Conservation (phyloP, 2,797 vertebrate genomes). For the Somateria mollissima region DNA sequence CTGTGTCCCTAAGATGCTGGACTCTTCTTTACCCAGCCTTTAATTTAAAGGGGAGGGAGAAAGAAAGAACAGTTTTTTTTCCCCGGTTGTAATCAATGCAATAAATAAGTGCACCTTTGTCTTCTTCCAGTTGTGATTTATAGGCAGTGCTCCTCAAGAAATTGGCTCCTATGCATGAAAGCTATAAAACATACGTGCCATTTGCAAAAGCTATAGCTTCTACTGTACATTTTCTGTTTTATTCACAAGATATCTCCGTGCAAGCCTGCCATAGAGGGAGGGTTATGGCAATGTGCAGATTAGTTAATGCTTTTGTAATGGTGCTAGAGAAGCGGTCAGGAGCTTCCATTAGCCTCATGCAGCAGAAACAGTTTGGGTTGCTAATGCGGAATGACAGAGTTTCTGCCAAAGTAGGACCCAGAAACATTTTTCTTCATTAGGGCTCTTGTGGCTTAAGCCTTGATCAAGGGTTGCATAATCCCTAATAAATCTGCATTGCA, state of each 20-base stretch:
- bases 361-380: conserved; percentile 1
- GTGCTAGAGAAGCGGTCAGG: conserved; percentile 17
- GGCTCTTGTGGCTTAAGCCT: not conserved
- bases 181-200: conserved; percentile 19
- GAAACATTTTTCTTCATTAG: not conserved
- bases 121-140: conserved; percentile 50
- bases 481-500: not conserved
- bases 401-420: not conserved
- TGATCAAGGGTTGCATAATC: not conserved
- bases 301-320: conserved; percentile 20
- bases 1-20: not conserved
- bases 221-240: not conserved
- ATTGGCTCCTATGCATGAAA: conserved; percentile 31
- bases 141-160: conserved; percentile 47
- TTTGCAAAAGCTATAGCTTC: not conserved
- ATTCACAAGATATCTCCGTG: not conserved
- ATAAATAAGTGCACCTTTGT: conserved; percentile 48
- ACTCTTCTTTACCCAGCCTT: not conserved
- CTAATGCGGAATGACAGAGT: not conserved
- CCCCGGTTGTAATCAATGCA: not conserved
- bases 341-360: not conserved
- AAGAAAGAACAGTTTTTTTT: not conserved
- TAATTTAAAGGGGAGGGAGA: conserved; percentile 40
- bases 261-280: not conserved
- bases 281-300: not conserved